Evolutionary conservation across 1,140 invertebrate species (phyloP), one percentile per base, ranked within the genome.

Genomic region (Thereuonema tuberculata): DNA sequence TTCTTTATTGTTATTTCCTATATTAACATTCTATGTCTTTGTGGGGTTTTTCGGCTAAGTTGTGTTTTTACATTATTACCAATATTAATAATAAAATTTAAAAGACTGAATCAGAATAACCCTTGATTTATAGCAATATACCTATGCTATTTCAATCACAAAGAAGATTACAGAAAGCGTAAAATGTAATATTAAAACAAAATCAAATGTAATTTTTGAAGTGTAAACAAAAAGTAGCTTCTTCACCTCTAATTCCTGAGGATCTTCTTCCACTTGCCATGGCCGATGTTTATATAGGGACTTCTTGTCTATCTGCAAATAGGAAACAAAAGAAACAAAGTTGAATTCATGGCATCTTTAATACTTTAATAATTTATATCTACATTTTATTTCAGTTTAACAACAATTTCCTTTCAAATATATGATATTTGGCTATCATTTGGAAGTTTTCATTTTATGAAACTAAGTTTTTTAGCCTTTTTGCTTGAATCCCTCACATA

Each of bases 231-330:
- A n/a, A n/a, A n/a, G n/a, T n/a, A n/a, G n/a, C n/a, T n/a, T n/a
- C n/a, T n/a, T 55, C 27, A 24, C 52, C 54, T 62, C 37, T 57
- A 57, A 56, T 46, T 60, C 25, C 17, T 52, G 46, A 1, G 61
- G 48, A 27, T 64, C 57, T 49, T 58, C 57, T 59, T 29, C 62
- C 27, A 48, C 56, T 55, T 61, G 64, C 64, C 57, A 66, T 56
- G 49, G 62, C 24, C 58, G 52, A 52, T 59, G 64, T 59, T 58
- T 63, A 43, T 59, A 62, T 46, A 55, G 54, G 57, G 56, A 58
- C 62, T 66, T 64, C 25, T 46, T 56, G n/a, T 60, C 29, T 3
- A 60, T 28, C 27, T 29, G 28, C 53, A 26, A 55, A 14, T 5
- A 55, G 27, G 5, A 21, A 55, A 3, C 25, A 28, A n/a, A 27